Conservation (phyloP, 35 echinoderm and acorn worm genomes). For the Heliocidaris erythrogramma region DNA sequence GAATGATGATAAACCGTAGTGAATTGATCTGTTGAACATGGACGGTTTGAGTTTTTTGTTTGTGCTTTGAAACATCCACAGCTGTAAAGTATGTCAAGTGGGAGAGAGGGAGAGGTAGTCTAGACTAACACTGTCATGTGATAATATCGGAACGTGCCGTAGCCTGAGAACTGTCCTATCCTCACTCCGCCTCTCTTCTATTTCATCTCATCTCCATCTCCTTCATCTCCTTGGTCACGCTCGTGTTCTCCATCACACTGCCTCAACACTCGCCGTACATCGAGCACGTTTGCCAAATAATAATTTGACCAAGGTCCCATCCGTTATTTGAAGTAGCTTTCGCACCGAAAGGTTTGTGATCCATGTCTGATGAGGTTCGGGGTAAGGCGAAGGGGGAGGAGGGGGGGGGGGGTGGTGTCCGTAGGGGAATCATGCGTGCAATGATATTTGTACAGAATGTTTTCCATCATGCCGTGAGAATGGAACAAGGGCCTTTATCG, state of each 20-base stretch:
- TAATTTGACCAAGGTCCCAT: neutral
- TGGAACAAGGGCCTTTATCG: no score
- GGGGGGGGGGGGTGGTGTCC: no score
- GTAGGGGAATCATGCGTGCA: neutral
- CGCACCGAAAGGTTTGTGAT: neutral
- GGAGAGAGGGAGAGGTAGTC: neutral
- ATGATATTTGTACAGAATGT: neutral
- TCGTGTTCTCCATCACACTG: neutral
- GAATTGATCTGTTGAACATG: no score
- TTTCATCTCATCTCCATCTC: neutral
- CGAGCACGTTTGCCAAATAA: neutral
- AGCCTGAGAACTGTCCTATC: neutral
- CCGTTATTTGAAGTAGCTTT: conserved; percentile 4
- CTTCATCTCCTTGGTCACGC: neutral
- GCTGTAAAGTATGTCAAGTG: neutral
- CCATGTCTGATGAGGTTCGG: neutral
- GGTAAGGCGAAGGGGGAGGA: neutral
- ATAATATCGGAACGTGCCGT: neutral
- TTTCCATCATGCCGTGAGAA: no score
- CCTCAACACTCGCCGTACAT: neutral
- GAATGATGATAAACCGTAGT: no score
- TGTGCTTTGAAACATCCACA: no score
- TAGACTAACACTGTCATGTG: neutral
- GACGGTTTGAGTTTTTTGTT: no score
- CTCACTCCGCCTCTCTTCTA: neutral